phyloP scores from a whole-genome alignment of 1,140 invertebrate genomes.

The Halesus radiatus region DNA sequence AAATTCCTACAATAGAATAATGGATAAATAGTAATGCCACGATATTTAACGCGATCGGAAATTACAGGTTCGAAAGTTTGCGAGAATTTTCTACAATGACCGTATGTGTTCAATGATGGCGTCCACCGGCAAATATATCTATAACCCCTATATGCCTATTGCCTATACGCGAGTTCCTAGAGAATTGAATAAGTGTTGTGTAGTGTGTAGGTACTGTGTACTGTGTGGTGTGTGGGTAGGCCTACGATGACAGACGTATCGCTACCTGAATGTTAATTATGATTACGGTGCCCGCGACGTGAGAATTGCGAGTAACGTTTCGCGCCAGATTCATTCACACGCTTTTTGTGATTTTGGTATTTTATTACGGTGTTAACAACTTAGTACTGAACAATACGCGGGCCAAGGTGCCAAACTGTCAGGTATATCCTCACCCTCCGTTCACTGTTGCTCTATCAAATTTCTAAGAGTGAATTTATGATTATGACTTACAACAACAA shows the following conservation, averaged over 20 bases:
- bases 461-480: too few species aligned
- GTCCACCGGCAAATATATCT: too few species aligned
- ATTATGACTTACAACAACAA: too few species aligned
- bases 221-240: background rate
- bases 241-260: conserved; percentile 11
- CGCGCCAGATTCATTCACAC: conserved; percentile 25
- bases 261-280: conserved; percentile 14
- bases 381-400: too few species aligned
- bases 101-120: background rate
- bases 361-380: background rate
- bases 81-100: background rate
- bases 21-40: too few species aligned
- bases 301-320: conserved; percentile 18
- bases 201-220: background rate
- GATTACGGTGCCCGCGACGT: conserved; percentile 27
- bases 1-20: too few species aligned
- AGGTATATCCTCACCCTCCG: too few species aligned
- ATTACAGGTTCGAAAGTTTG: background rate
- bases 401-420: too few species aligned
- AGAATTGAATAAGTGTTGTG: conserved; percentile 6
- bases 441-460: too few species aligned
- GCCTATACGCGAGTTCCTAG: background rate
- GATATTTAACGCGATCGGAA: too few species aligned
- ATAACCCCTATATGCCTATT: too few species aligned
- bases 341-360: conserved; percentile 22